A percentile compares a stretch with the other conserved stretches of the same genome.
Evolutionary conservation across 2,888 invertebrate genomes (phyloP).

Genomic region (Polyommatus icarus): DNA sequence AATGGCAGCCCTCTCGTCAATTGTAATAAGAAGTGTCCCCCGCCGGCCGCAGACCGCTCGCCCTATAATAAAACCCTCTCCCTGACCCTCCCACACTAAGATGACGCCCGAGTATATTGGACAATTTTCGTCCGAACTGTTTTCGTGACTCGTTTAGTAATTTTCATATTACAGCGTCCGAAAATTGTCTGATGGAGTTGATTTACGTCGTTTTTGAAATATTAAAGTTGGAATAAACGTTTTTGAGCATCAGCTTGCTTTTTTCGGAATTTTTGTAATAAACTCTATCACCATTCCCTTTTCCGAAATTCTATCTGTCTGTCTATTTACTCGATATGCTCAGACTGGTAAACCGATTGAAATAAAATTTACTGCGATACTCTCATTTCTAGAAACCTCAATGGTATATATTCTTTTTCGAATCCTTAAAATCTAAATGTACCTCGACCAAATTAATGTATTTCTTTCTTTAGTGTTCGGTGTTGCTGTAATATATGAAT

Average conservation of each 20-base stretch:
- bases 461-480: neutral
- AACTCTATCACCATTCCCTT: too few relatives aligned
- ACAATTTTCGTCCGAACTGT: conserved; percentile 66
- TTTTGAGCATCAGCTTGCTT: too few relatives aligned
- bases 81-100: conserved; percentile 66
- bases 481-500: too few relatives aligned
- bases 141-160: conserved; percentile 68
- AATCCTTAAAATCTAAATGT: neutral
- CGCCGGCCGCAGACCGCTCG: conserved; percentile 59
- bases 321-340: too few relatives aligned
- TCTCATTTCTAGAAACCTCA: too few relatives aligned
- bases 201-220: conserved; percentile 5
- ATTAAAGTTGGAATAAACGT: conserved; percentile 1
- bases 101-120: conserved; percentile 68
- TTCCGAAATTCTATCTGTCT: too few relatives aligned
- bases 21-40: conserved; percentile 68
- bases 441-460: neutral
- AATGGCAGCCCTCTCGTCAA: conserved; percentile 63
- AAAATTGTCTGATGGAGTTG: neutral
- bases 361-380: neutral
- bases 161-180: conserved; percentile 51
- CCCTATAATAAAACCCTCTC: conserved; percentile 71
- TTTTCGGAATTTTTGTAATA: too few relatives aligned
- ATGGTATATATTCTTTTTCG: neutral
- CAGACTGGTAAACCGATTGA: neutral